Conservation (phyloP, 2,888 invertebrate genomes). For the Endomychus coccineus region DNA sequence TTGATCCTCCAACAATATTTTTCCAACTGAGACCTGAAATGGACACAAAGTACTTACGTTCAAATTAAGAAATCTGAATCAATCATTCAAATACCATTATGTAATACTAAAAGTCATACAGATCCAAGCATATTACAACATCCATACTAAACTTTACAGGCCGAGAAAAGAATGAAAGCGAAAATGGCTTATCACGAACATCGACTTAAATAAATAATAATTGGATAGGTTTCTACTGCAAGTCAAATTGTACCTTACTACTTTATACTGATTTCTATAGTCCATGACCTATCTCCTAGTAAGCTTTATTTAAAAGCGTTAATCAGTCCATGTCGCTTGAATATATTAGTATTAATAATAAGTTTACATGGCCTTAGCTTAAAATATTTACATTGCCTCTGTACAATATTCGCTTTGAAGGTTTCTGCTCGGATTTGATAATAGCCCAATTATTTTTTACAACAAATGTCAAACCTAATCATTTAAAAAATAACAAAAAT, state of each 20-base stretch:
- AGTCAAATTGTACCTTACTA: conserved; percentile 37
- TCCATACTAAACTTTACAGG: too few species aligned
- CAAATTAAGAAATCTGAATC: too few species aligned
- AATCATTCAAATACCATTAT: too few species aligned
- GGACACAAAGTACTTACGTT: too few species aligned
- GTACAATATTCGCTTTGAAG: conserved; percentile 23
- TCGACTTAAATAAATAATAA: conserved; percentile 9
- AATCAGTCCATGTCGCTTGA: conserved; percentile 40
- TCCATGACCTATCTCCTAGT: conserved; percentile 25
- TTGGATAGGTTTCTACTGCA: conserved; percentile 24
- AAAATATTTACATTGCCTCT: conserved; percentile 24
- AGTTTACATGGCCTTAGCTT: conserved; percentile 24
- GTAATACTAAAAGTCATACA: too few species aligned
- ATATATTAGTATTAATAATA: conserved; percentile 25
- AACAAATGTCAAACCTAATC: not conserved
- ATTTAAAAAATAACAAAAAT: conserved; percentile 19
- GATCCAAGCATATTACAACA: too few species aligned
- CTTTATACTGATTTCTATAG: conserved; percentile 23
- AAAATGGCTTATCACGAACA: conserved; percentile 11
- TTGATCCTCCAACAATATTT: too few species aligned
- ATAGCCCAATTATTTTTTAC: not conserved
- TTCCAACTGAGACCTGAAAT: too few species aligned
- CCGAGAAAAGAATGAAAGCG: too few species aligned
- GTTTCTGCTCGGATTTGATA: not conserved
- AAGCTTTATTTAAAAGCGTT: conserved; percentile 34